Evolutionary conservation across 2,797 vertebrate species (phyloP), one percentile per base, ranked within the genome.

Genomic region (Danionella dracula): DNA sequence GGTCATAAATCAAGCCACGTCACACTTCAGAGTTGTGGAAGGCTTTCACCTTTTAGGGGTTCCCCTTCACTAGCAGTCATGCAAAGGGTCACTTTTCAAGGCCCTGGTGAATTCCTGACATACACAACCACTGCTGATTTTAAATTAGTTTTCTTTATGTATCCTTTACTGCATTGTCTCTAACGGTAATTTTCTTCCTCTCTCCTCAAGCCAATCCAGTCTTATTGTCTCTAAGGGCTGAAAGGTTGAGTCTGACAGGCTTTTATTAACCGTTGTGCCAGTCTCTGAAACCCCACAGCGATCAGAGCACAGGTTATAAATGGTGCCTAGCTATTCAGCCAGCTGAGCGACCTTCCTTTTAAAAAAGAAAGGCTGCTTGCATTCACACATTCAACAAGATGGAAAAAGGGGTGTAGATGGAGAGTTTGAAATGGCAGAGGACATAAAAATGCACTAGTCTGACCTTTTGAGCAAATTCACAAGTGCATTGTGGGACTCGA

Each of bases 41-140:
- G 57, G 45, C 55, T 57, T 69, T 76, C 56, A 61, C 56, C 71
- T 31, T 74, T 42, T 68, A 65, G 50, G 54, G 62, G 45, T 64
- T 55, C 53, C 48, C 48, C 16, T 53, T 19, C 29, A 51, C 40
- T 63, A 12, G 5, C 20, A 27, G 44, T 48, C 10, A 42, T 31
- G 16, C 4, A 2, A 11, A 48, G 37, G 9, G 58, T 45, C 42
- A 63, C 29, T 42, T 37, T 21, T 58, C 4, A 13, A 34, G 4
- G 40, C 9, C 12, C 20, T 27, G 29, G 34, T 32, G 5, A 51
- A 44, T 55, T 70, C 42, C 27, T 45, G 12, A 35, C 7, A 12
- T 41, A 45, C 31, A 55, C 2, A 21, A 17, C n/a, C 1, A 64
- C 44, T 50, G 48, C 48, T 10, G 20, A 42, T 64, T 8, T n/a